Evolutionary conservation across 2,888 invertebrate species (phyloP).

Genomic region (Miltochrista miniata): DNA sequence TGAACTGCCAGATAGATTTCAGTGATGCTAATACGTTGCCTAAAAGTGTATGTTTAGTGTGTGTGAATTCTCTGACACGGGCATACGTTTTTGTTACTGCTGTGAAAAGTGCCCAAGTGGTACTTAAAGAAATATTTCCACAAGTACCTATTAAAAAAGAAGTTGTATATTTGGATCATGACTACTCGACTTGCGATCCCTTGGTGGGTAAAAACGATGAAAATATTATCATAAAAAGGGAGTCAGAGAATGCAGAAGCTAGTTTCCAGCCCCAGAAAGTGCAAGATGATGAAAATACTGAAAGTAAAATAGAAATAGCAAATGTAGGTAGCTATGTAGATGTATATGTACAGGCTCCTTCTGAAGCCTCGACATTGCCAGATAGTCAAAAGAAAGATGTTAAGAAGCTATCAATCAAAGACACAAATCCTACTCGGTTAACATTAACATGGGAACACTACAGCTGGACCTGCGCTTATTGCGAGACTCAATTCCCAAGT

Average conservation of each 20-base stretch:
- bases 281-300: too few species aligned
- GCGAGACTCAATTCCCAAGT: constrained; percentile 55
- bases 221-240: constrained; percentile 28
- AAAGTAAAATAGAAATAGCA: too few species aligned
- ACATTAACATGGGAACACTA: constrained; percentile 64
- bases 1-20: constrained; percentile 52
- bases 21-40: constrained; percentile 45
- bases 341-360: too few species aligned
- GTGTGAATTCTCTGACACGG: constrained; percentile 50
- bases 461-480: constrained; percentile 61
- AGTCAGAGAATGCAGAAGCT: constrained; percentile 3
- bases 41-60: constrained; percentile 57
- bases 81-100: constrained; percentile 54
- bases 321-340: too few species aligned
- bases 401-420: constrained; percentile 18
- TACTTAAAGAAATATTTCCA: constrained; percentile 40
- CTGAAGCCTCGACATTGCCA: too few species aligned
- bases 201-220: constrained; percentile 19
- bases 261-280: background rate
- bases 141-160: constrained; percentile 49
- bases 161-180: constrained; percentile 23
- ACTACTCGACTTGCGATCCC: constrained; percentile 15
- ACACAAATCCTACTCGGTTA: constrained; percentile 49
- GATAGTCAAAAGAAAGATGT: background rate
- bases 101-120: constrained; percentile 56